Percentiles rank a stretch among this genome's conserved stretches.
These are phyloP conservation scores for Numenius phaeopus DNA, from an alignment of 2,797 vertebrate genomes.

Conservation along the genomic window DNA sequence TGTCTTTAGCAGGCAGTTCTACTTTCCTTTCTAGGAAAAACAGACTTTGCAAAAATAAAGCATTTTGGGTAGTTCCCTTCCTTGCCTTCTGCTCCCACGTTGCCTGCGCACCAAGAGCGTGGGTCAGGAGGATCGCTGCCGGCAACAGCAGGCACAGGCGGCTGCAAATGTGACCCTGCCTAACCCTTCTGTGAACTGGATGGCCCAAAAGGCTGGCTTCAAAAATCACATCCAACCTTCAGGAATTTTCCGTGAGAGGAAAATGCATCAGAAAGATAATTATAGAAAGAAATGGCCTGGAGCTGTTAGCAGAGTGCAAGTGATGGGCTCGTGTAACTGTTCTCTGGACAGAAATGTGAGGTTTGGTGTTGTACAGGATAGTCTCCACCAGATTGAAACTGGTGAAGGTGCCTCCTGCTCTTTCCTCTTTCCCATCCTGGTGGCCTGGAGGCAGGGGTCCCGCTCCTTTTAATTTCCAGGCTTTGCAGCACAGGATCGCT, in stretches of 20 bases:
- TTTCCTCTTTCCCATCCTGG: neutral
- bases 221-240: constrained; percentile 8
- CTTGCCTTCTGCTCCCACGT: constrained; percentile 33
- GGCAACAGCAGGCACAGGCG: constrained; percentile 7
- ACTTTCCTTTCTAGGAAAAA: constrained; percentile 66
- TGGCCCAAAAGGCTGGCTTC: neutral
- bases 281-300: neutral
- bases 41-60: constrained; percentile 33
- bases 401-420: neutral
- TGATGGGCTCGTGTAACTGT: neutral
- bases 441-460: neutral
- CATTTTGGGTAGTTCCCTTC: constrained; percentile 30
- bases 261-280: neutral
- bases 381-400: neutral
- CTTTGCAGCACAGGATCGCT: neutral
- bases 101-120: neutral
- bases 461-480: neutral
- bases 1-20: constrained; percentile 26
- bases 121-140: constrained; percentile 21
- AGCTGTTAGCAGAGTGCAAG: neutral
- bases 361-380: neutral
- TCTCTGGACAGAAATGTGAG: neutral
- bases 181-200: neutral
- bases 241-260: constrained; percentile 37
- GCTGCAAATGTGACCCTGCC: constrained; percentile 28